Evolutionary conservation across 2,797 vertebrate genomes (phyloP).

Genomic region (Coregonus ussuriensis): DNA sequence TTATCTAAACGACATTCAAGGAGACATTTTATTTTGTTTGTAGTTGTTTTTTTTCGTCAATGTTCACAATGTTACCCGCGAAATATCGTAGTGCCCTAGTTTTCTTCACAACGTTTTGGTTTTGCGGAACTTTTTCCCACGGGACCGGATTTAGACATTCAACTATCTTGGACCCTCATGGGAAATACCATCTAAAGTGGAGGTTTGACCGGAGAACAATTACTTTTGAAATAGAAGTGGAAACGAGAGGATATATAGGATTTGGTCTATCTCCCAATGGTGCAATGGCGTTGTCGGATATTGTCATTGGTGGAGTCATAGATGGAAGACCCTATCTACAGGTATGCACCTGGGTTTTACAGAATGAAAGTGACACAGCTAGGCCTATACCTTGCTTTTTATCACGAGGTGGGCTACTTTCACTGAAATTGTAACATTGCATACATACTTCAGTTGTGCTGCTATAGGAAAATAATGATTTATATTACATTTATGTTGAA

Average conservation of each 20-base stretch:
- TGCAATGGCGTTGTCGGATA: conserved; percentile 82
- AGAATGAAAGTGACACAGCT: background rate
- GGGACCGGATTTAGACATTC: conserved; percentile 65
- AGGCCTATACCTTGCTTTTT: background rate
- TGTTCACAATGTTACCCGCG: conserved; percentile 22
- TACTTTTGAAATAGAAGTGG: conserved; percentile 79
- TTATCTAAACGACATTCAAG: background rate
- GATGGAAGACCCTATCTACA: conserved; percentile 82
- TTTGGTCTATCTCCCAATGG: conserved; percentile 84
- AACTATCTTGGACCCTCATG: conserved; percentile 75
- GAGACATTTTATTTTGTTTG: background rate
- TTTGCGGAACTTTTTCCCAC: conserved; percentile 24
- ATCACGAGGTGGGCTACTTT: background rate
- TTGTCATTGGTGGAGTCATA: conserved; percentile 82
- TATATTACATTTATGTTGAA: background rate
- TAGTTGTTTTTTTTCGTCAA: background rate
- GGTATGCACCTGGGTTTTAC: conserved; percentile 57
- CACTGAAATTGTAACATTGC: background rate
- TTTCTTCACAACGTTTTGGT: conserved; percentile 40
- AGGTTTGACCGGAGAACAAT: conserved; percentile 66
- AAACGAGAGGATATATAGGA: conserved; percentile 83
- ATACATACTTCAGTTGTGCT: background rate
- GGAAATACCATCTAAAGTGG: conserved; percentile 77
- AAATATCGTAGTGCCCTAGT: conserved; percentile 33
- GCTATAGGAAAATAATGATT: background rate